These are phyloP conservation scores for Poecilus cupreus DNA, from an alignment of 2,888 invertebrate genomes.

Conservation along the genomic window DNA sequence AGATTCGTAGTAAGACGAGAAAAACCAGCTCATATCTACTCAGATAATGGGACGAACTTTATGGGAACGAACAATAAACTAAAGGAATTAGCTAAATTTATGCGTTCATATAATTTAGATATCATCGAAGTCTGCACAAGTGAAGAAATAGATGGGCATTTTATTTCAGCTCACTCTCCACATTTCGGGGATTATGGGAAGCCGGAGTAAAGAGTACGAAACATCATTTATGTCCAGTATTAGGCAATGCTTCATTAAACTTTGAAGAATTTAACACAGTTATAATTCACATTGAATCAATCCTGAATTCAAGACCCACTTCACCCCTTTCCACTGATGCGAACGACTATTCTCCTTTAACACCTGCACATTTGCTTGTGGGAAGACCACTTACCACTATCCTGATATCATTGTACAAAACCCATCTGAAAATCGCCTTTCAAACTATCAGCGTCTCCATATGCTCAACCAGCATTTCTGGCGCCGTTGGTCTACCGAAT, in stretches of 20 bases:
- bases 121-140: not conserved
- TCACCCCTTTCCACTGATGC: not conserved
- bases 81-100: not conserved
- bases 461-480: not conserved
- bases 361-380: not conserved
- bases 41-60: constrained; percentile 61
- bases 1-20: constrained; percentile 58
- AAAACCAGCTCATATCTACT: constrained; percentile 51
- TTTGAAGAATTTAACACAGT: constrained; percentile 9
- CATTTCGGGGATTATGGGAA: not conserved
- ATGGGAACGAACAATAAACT: constrained; percentile 60
- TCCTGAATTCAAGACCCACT: not conserved
- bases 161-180: not conserved
- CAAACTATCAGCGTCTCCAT: not conserved
- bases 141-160: not conserved
- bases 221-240: not conserved
- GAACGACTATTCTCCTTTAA: not conserved
- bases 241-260: not conserved
- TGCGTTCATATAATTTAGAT: not conserved
- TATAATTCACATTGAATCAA: constrained; percentile 17
- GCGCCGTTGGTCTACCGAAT: not conserved
- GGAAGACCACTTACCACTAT: too few relatives aligned
- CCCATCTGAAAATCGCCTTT: not conserved
- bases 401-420: not conserved
- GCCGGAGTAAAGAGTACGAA: not conserved